Percentiles rank a stretch among this genome's conserved stretches.
Conservation (phyloP, 2,888 invertebrate species). For the Rhamphomyia laevipes region DNA sequence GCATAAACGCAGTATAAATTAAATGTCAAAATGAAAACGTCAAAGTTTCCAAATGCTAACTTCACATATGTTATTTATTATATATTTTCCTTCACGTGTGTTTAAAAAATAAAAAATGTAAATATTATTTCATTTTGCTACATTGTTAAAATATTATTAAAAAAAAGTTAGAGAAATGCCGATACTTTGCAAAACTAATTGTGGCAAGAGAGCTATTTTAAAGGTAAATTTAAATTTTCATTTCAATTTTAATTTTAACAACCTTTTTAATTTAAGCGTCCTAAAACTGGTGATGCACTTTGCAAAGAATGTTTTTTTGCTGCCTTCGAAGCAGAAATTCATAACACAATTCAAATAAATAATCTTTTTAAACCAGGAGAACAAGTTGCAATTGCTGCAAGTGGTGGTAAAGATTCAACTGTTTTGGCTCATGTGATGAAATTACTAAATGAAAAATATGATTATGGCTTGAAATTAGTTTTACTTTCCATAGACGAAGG, state of each 20-base stretch:
- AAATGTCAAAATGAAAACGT: too few relatives aligned
- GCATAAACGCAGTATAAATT: too few relatives aligned
- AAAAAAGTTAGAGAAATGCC: conserved; percentile 48
- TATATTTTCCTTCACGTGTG: too few relatives aligned
- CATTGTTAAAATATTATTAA: background rate
- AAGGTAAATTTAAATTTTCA: conserved; percentile 44
- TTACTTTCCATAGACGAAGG: conserved; percentile 97
- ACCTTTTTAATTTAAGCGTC: conserved; percentile 47
- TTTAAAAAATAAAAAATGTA: background rate
- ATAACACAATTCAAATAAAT: conserved; percentile 74
- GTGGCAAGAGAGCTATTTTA: conserved; percentile 62
- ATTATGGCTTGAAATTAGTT: conserved; percentile 81
- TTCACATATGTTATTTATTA: too few relatives aligned
- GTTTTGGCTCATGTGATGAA: conserved; percentile 91
- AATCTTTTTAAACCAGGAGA: conserved; percentile 72
- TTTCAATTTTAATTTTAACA: background rate
- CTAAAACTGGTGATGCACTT: conserved; percentile 81
- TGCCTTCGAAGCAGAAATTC: conserved; percentile 91
- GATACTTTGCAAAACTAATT: conserved; percentile 52
- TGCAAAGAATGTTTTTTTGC: conserved; percentile 91
- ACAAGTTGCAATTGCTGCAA: conserved; percentile 86
- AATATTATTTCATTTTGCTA: background rate
- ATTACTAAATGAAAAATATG: conserved; percentile 75
- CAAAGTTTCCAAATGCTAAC: too few relatives aligned
- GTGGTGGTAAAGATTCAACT: conserved; percentile 94